Conservation (phyloP, 1,140 invertebrate species). For the Trichoplusia ni region DNA sequence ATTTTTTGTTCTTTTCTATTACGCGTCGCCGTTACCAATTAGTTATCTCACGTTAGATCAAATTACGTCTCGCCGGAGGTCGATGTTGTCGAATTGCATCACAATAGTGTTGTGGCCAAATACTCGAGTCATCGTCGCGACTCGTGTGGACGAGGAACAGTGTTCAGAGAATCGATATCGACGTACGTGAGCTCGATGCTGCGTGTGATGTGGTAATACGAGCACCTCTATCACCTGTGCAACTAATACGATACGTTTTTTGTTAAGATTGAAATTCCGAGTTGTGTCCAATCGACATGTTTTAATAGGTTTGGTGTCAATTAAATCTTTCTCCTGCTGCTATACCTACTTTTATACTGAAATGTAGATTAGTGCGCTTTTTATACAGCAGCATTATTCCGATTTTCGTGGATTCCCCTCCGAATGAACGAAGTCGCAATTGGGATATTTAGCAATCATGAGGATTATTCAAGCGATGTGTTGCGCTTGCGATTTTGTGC, state of each 20-base stretch:
- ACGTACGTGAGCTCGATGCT: slow-evolving; percentile 12
- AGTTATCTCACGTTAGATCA: slow-evolving; percentile 65
- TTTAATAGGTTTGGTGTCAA: not conserved
- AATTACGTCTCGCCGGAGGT: slow-evolving; percentile 52
- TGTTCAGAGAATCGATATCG: slow-evolving; percentile 23
- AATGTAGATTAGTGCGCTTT: not conserved
- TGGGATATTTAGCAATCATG: slow-evolving; percentile 53
- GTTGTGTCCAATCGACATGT: slow-evolving; percentile 10
- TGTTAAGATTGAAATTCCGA: slow-evolving; percentile 1
- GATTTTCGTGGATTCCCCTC: slow-evolving; percentile 7
- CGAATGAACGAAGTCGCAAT: slow-evolving; percentile 47
- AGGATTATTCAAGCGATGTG: slow-evolving; percentile 30
- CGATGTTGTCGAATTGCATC: slow-evolving; percentile 58
- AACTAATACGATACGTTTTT: slow-evolving; percentile 22
- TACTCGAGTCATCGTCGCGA: slow-evolving; percentile 54
- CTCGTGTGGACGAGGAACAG: slow-evolving; percentile 24
- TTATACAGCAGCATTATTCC: too few species aligned
- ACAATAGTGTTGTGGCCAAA: slow-evolving; percentile 51
- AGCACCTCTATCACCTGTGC: slow-evolving; percentile 8
- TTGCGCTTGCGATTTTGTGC: slow-evolving; percentile 41
- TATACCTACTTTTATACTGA: too few species aligned
- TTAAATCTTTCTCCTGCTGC: too few species aligned
- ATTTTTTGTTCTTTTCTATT: slow-evolving; percentile 50
- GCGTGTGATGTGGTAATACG: slow-evolving; percentile 11
- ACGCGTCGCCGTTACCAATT: slow-evolving; percentile 60